A percentile compares a stretch with the other conserved stretches of the same genome.
Evolutionary conservation across 2,888 invertebrate genomes (phyloP).

Genomic region (Sarcophaga variegata): DNA sequence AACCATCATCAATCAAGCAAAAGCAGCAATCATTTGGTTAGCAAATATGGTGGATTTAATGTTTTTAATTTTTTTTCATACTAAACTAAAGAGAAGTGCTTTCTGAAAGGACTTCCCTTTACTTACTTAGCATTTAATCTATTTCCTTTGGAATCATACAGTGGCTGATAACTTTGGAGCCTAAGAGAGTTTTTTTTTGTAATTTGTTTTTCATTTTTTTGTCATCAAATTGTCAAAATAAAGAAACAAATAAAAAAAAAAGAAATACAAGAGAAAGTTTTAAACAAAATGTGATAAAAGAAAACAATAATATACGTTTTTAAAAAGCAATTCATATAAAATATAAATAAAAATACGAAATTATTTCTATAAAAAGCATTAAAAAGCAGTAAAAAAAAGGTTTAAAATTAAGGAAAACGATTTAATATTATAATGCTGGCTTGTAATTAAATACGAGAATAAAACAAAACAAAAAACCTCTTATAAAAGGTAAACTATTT

Average conservation of each 20-base stretch:
- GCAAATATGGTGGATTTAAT: conserved; percentile 17
- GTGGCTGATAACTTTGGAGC: conserved; percentile 81
- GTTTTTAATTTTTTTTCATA: neutral
- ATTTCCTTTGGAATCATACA: conserved; percentile 82
- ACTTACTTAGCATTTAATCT: conserved; percentile 81
- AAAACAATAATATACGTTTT: conserved; percentile 39
- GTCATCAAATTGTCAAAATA: neutral
- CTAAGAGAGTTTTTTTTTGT: conserved; percentile 72
- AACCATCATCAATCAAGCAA: conserved; percentile 17
- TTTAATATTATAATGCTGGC: too few relatives aligned
- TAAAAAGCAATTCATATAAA: conserved; percentile 58
- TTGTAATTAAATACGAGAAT: neutral
- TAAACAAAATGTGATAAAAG: conserved; percentile 45
- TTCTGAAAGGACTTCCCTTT: conserved; percentile 57
- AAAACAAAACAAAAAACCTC: neutral
- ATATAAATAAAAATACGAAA: conserved; percentile 31
- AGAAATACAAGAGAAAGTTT: conserved; percentile 64
- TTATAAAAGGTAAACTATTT: too few relatives aligned
- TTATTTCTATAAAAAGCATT: conserved; percentile 49
- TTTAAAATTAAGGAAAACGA: neutral
- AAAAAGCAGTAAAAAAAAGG: conserved; percentile 32
- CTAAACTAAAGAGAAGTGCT: conserved; percentile 65
- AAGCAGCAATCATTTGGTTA: conserved; percentile 65
- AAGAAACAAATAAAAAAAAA: conserved; percentile 43
- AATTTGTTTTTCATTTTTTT: neutral